Evolutionary conservation across 2,797 vertebrate genomes (phyloP), one percentile per base, ranked within the genome.

Genomic region (Chloroceryle inda): DNA sequence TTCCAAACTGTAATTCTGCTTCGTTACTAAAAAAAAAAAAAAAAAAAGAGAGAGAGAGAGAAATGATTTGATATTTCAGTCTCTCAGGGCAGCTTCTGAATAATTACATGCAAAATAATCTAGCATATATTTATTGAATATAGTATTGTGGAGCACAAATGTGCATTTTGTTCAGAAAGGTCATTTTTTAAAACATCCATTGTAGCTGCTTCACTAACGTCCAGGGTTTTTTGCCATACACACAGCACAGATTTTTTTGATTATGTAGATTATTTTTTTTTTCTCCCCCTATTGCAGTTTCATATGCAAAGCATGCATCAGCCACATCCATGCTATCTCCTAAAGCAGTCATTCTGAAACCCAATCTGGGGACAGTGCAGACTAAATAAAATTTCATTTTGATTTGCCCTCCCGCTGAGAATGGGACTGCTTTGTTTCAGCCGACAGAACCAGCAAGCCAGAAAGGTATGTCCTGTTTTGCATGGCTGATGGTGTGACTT

Each of bases 321-420:
- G 97, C 98, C 97, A 98, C 97, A 98, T 98, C 98, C 98, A 97
- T 97, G 98, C 98, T 98, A 98, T 98, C 98, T 98, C 98, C 97
- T 98, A 98, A 98, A 98, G 98, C 98, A 98, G 98, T 98, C 98
- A 98, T 98, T 98, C 98, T 98, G 98, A 98, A 99, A 99, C 98
- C 98, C 98, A 99, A 99, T 99, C 98, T 98, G 97, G 97, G 98
- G 98, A 98, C 98, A 98, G 98, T 98, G 98, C 98, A 98, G 97
- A 98, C 98, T 98, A 98, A 99, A 99, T 99, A 98, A 99, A 99
- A 98, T 98, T 99, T 98, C 98, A 98, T 98, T 98, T 98, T 98
- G 98, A 99, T 99, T 99, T 98, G 98, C 98, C 98, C 98, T 99
- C 99, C 99, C 66, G 99, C 99, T 99, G 99, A 97, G 98, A 98